A percentile compares a stretch with the other conserved stretches of the same genome.
Conservation (phyloP, 2,797 vertebrate genomes). For the Characodon lateralis region DNA sequence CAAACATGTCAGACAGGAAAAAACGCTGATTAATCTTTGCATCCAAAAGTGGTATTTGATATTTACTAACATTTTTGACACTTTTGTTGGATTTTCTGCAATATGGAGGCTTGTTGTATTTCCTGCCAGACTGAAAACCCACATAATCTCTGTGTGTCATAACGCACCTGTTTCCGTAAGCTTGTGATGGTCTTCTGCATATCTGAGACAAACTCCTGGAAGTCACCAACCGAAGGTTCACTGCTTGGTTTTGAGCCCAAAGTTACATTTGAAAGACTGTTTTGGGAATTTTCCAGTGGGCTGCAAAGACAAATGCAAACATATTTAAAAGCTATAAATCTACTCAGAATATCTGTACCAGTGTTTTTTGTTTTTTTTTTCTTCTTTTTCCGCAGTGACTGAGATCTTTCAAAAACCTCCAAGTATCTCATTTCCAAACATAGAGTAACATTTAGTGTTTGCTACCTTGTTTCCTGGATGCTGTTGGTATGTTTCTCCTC, state of each 20-base stretch:
- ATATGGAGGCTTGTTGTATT: neutral
- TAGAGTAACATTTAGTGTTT: neutral
- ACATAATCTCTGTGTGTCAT: neutral
- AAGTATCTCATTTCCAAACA: neutral
- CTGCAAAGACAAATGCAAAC: slow-evolving; percentile 62
- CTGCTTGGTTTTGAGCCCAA: slow-evolving; percentile 68
- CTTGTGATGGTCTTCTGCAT: slow-evolving; percentile 96
- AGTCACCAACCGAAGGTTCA: slow-evolving; percentile 82
- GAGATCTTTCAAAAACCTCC: neutral
- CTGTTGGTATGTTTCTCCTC: slow-evolving; percentile 77
- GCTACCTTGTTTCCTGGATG: slow-evolving; percentile 71
- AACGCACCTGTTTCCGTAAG: slow-evolving; percentile 91
- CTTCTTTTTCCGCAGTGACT: neutral
- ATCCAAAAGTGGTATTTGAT: neutral
- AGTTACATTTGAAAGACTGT: slow-evolving; percentile 75
- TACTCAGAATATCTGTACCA: neutral
- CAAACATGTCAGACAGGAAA: neutral
- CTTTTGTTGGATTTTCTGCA: neutral
- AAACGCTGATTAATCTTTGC: neutral
- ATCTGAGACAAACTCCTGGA: slow-evolving; percentile 93
- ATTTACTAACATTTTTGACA: no score
- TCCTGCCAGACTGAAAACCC: neutral
- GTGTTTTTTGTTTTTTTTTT: neutral
- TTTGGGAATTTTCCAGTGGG: slow-evolving; percentile 54
- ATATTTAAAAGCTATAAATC: neutral